Conservation (phyloP, 2,113 vertebrate genomes). For the Bambusicola thoracicus region DNA sequence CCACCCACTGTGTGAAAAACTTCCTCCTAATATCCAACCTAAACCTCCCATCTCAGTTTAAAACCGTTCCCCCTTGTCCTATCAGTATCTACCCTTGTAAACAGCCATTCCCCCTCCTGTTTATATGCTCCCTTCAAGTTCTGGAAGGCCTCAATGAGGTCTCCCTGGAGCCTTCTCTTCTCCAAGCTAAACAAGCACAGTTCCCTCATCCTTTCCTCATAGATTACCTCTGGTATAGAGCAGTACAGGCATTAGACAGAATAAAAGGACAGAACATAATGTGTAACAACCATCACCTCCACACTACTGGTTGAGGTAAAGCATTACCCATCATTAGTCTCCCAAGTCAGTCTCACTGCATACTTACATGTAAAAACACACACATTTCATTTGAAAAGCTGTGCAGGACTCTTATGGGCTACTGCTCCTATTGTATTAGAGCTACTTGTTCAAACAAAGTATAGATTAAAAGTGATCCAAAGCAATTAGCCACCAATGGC, state of each 20-base stretch:
- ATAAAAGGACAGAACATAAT: not conserved
- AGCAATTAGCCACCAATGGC: slow-evolving; percentile 5
- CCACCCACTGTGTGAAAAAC: too few species aligned
- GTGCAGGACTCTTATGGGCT: not conserved
- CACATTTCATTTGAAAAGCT: slow-evolving; percentile 9
- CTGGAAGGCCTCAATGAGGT: too few species aligned
- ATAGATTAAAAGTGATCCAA: slow-evolving; percentile 32
- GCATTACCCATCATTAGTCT: not conserved
- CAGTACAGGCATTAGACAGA: not conserved
- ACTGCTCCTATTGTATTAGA: not conserved
- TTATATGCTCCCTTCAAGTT: too few species aligned
- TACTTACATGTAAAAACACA: not conserved
- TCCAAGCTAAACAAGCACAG: too few species aligned
- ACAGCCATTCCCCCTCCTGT: too few species aligned
- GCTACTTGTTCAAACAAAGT: slow-evolving; percentile 21
- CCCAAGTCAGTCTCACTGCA: not conserved
- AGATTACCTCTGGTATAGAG: not conserved
- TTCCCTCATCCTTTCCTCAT: too few species aligned
- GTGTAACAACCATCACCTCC: not conserved
- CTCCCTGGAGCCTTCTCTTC: too few species aligned
- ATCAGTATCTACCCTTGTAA: too few species aligned
- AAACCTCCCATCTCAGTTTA: too few species aligned
- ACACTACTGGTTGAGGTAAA: not conserved
- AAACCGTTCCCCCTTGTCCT: too few species aligned
- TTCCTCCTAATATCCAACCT: too few species aligned